These are phyloP conservation scores for Thryonomys swinderianus DNA, from an alignment of 2,113 vertebrate species.

Conservation along the genomic window DNA sequence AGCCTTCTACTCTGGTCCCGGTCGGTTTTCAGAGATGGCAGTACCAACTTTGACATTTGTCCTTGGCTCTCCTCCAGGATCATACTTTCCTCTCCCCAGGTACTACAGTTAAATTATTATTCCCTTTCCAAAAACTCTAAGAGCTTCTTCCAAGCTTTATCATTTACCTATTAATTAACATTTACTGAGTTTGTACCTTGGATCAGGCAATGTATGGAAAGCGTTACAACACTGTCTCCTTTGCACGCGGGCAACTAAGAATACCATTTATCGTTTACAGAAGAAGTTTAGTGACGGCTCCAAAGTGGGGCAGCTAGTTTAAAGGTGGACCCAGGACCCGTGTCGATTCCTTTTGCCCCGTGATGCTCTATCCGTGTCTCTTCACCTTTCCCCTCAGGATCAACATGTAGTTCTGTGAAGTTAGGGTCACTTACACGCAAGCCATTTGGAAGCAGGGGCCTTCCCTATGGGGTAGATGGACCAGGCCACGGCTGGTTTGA, in stretches of 20 bases:
- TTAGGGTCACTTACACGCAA: not conserved
- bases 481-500: not conserved
- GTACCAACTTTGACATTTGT: not conserved
- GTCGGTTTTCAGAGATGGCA: not conserved
- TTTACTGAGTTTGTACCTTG: conserved; percentile 31
- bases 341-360: not conserved
- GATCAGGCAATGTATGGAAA: not conserved
- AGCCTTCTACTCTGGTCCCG: not conserved
- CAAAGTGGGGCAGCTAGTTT: not conserved
- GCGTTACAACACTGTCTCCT: not conserved
- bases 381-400: not conserved
- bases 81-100: not conserved
- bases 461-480: not conserved
- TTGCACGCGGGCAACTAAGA: not conserved
- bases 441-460: not conserved
- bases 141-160: not conserved
- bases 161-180: not conserved
- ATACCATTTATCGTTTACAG: conserved; percentile 19
- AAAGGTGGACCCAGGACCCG: not conserved
- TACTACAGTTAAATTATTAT: not conserved
- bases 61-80: not conserved
- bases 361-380: not conserved
- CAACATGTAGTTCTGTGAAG: conserved; percentile 2
- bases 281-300: not conserved
- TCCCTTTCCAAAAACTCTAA: not conserved